Percentiles rank a stretch among this genome's conserved stretches.
phyloP scores from a whole-genome alignment of 2,888 invertebrate genomes.

The Entomobrya multifasciata region DNA sequence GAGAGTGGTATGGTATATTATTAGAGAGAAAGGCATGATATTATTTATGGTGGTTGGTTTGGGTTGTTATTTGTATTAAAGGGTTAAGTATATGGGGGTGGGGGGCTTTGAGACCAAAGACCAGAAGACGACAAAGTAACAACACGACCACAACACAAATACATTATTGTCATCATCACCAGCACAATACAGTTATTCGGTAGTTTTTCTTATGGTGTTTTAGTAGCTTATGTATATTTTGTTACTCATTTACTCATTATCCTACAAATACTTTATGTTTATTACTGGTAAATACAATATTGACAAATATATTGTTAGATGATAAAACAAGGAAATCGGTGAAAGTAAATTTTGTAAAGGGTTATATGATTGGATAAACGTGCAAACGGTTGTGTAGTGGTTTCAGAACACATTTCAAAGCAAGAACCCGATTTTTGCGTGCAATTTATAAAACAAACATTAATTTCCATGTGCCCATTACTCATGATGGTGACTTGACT shows the following conservation, averaged over 20 bases:
- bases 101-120: constrained; percentile 60
- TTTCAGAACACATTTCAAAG: too few species aligned
- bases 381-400: neutral
- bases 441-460: constrained; percentile 11
- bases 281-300: too few species aligned
- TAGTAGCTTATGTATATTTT: too few species aligned
- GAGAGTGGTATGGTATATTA: neutral
- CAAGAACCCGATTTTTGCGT: neutral
- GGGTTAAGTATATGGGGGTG: constrained; percentile 6
- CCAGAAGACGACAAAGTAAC: constrained; percentile 62
- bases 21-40: constrained; percentile 3
- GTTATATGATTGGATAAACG: neutral
- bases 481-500: too few species aligned
- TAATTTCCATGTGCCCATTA: neutral
- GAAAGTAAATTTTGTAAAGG: neutral
- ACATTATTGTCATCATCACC: constrained; percentile 55
- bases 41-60: constrained; percentile 45
- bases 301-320: too few species aligned
- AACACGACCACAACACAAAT: constrained; percentile 55
- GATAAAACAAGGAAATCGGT: too few species aligned
- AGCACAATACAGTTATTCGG: constrained; percentile 48
- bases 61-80: constrained; percentile 44
- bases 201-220: constrained; percentile 10
- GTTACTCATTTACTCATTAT: too few species aligned
- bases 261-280: too few species aligned